These are phyloP conservation scores for Picathartes gymnocephalus DNA, from an alignment of 2,113 vertebrate species.

Conservation along the genomic window DNA sequence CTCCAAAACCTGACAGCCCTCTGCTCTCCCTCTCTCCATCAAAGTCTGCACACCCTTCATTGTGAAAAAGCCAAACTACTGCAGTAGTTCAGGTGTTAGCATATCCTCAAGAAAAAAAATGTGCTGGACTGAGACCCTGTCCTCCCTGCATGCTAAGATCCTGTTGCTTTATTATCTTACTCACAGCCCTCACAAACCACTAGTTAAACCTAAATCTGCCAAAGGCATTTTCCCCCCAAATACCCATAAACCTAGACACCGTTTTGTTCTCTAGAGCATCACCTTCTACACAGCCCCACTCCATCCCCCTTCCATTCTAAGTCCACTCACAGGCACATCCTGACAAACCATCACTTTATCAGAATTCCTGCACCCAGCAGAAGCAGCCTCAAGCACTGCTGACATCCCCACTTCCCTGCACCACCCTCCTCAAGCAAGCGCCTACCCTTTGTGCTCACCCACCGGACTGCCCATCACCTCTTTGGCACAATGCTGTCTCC, in stretches of 20 bases:
- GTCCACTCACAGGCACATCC: neutral
- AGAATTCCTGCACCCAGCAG: neutral
- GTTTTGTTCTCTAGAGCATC: neutral
- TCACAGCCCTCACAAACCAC: neutral
- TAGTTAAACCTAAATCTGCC: neutral
- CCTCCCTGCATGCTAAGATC: neutral
- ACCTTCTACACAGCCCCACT: neutral
- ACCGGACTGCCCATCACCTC: neutral
- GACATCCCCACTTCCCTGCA: neutral
- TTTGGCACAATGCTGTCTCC: neutral
- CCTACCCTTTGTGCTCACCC: neutral
- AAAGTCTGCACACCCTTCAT: neutral
- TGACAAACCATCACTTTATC: neutral
- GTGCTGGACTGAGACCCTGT: neutral
- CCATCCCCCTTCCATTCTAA: neutral
- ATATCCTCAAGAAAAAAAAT: neutral
- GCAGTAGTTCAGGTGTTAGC: neutral
- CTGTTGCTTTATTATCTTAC: neutral
- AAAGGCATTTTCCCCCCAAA: neutral
- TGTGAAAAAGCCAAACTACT: neutral
- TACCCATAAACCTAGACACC: neutral
- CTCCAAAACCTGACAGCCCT: neutral
- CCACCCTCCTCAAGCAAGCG: fast-evolving
- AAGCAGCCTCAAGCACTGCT: neutral
- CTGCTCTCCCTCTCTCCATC: neutral